Evolutionary conservation across 37 sponge, comb jelly and placozoan species (phyloP).

Genomic region (Agelas oroides): DNA sequence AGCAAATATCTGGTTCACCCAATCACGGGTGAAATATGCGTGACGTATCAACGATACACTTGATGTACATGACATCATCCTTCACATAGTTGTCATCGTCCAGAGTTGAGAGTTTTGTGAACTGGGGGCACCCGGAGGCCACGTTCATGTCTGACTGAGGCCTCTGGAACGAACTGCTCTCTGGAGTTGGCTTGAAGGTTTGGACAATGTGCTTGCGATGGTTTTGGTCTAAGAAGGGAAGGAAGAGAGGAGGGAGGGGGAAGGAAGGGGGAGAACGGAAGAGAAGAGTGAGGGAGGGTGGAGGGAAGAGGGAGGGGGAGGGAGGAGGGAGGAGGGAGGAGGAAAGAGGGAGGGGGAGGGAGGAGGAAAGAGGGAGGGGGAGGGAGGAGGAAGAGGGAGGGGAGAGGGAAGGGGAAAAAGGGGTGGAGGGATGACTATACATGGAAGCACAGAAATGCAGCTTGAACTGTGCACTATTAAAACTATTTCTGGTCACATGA

Average conservation of each 20-base stretch:
- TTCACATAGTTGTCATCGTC: conserved; percentile 60
- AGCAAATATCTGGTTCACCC: too few relatives aligned
- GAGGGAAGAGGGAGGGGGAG: too few relatives aligned
- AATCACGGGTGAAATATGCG: conserved; percentile 58
- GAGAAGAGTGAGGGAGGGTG: too few relatives aligned
- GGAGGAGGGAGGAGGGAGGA: too few relatives aligned
- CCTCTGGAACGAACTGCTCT: conserved; percentile 51
- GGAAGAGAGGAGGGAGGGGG: too few relatives aligned
- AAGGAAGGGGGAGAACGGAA: too few relatives aligned
- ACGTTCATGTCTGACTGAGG: conserved; percentile 70
- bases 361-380: too few relatives aligned
- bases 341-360: too few relatives aligned
- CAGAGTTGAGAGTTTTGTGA: conserved; percentile 51
- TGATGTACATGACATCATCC: conserved; percentile 70
- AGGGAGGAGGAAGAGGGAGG: too few relatives aligned
- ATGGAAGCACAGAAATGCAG: not conserved
- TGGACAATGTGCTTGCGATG: conserved; percentile 78
- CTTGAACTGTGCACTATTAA: not conserved
- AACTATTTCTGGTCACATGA: not conserved
- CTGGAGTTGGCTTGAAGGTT: conserved; percentile 77
- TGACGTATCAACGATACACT: conserved; percentile 68
- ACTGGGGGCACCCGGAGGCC: conserved; percentile 77
- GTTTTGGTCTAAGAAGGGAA: conserved; percentile 47
- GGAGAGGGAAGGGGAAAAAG: too few relatives aligned
- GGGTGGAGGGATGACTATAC: not conserved